These are phyloP conservation scores for Lepidostoma basale DNA, from an alignment of 1,140 invertebrate species.

Conservation along the genomic window DNA sequence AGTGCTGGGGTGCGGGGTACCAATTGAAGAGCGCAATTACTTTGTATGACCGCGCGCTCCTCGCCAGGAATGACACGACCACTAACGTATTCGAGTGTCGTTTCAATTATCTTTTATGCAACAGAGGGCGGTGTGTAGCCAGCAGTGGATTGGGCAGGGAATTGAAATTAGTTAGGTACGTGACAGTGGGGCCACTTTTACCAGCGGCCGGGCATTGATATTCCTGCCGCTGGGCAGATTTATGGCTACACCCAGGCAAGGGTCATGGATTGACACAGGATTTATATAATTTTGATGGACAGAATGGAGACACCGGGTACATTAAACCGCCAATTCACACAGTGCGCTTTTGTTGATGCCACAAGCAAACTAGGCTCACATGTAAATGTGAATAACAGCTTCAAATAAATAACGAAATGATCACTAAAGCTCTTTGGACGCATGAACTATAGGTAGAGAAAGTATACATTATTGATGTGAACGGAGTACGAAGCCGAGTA, in stretches of 20 bases:
- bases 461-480: no score
- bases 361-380: neutral
- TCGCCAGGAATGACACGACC: neutral
- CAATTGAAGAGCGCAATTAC: constrained; percentile 26
- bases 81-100: constrained; percentile 35
- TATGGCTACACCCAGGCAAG: neutral
- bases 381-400: no score
- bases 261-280: neutral
- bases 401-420: no score
- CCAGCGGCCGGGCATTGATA: neutral
- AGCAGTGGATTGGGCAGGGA: constrained; percentile 25
- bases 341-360: neutral
- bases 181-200: neutral
- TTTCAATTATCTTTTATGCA: constrained; percentile 41
- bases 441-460: no score
- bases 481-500: no score
- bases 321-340: neutral
- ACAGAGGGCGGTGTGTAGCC: constrained; percentile 12
- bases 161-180: constrained; percentile 34
- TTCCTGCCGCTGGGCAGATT: constrained; percentile 15
- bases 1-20: neutral
- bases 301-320: neutral
- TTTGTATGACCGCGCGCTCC: constrained; percentile 23
- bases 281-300: neutral
- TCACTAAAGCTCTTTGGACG: no score